phyloP scores from a whole-genome alignment of 2,888 invertebrate species.

The Clepsis dumicolana region DNA sequence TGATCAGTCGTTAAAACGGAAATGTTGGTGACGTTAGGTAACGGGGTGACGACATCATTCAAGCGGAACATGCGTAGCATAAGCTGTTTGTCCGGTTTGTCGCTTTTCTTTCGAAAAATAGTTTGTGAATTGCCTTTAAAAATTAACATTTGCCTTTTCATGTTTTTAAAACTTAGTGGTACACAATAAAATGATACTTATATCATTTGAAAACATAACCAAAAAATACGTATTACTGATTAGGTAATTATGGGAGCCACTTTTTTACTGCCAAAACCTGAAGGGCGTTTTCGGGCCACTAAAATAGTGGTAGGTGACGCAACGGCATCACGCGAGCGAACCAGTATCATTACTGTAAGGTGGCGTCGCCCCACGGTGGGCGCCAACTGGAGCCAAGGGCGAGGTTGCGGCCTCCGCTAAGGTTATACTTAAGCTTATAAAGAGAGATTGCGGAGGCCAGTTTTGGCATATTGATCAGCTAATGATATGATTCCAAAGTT shows the following conservation, averaged over 20 bases:
- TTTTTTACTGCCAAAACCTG: constrained; percentile 28
- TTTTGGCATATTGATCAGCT: neutral
- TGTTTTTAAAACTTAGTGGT: neutral
- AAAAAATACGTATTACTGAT: neutral
- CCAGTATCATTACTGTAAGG: constrained; percentile 45
- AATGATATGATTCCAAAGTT: neutral
- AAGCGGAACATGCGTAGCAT: neutral
- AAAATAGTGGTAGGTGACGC: constrained; percentile 54
- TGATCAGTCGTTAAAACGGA: constrained; percentile 28
- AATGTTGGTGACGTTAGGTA: constrained; percentile 19
- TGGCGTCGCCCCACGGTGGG: constrained; percentile 55
- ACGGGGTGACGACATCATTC: constrained; percentile 17
- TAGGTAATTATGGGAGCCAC: neutral
- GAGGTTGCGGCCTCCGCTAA: constrained; percentile 63
- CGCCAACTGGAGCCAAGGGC: constrained; percentile 58
- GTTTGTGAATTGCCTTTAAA: neutral
- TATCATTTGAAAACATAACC: neutral
- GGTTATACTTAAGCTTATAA: constrained; percentile 14
- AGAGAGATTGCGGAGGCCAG: neutral
- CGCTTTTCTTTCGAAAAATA: neutral
- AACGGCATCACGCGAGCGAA: constrained; percentile 59
- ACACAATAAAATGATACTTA: too few relatives aligned
- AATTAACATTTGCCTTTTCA: neutral
- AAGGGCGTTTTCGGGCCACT: constrained; percentile 46
- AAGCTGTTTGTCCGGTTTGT: neutral